Conservation (phyloP, 2,113 vertebrate genomes). For the Tympanuchus pallidicinctus region DNA sequence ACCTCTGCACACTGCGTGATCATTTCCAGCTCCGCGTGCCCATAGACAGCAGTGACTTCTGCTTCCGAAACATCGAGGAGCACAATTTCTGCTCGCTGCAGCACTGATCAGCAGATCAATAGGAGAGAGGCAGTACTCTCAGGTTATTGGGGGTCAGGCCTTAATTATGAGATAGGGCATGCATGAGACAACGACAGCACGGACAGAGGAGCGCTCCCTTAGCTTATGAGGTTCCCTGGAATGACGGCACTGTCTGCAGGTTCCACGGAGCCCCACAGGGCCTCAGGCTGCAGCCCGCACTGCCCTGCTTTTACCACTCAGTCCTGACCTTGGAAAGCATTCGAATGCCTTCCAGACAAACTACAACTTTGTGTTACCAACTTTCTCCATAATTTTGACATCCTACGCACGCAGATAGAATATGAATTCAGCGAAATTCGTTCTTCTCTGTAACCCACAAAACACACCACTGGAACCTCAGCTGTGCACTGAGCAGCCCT, state of each 20-base stretch:
- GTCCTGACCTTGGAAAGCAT: not conserved
- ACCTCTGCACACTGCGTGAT: accelerated
- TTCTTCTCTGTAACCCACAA: not conserved
- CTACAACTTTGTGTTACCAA: not conserved
- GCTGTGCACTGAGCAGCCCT: not conserved
- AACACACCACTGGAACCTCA: not conserved
- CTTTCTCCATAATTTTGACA: not conserved
- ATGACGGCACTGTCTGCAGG: too few relatives aligned
- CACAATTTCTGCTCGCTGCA: not conserved
- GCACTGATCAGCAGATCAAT: not conserved
- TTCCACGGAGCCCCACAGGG: not conserved
- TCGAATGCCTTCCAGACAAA: not conserved
- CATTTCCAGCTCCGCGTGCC: not conserved
- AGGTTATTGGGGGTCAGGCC: not conserved
- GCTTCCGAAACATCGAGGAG: not conserved
- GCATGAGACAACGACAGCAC: accelerated
- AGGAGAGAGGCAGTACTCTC: not conserved
- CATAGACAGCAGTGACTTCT: not conserved
- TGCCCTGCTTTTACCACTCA: not conserved
- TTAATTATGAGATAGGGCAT: not conserved
- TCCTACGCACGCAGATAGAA: not conserved
- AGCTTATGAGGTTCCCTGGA: not conserved
- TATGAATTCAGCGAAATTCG: not conserved
- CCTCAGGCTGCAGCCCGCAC: not conserved
- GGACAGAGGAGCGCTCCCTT: not conserved